phyloP scores from a whole-genome alignment of 2,113 vertebrate species.

The Calypte anna region DNA sequence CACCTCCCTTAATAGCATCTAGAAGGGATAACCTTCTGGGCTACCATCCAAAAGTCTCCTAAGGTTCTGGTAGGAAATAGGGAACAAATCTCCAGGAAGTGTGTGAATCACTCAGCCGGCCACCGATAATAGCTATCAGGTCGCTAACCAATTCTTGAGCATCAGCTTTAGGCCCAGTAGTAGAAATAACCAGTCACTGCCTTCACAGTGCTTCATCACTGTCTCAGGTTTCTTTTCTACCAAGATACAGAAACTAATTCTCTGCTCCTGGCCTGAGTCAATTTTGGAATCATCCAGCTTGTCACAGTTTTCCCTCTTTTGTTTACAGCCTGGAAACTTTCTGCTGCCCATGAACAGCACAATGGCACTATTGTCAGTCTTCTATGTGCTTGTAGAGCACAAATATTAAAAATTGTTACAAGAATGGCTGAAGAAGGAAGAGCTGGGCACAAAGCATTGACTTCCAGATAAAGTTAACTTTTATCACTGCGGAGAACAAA shows the following conservation, averaged over 20 bases:
- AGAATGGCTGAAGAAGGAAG: neutral
- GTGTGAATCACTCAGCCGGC: neutral
- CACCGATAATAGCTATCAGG: accelerated
- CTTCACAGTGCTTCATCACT: accelerated
- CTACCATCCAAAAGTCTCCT: neutral
- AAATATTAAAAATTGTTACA: neutral
- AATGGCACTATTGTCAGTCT: neutral
- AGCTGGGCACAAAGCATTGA: neutral
- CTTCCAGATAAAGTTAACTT: neutral
- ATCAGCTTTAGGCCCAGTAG: neutral
- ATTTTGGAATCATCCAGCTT: neutral
- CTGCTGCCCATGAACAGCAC: neutral
- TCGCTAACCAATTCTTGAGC: neutral
- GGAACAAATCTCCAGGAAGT: neutral
- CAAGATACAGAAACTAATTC: neutral
- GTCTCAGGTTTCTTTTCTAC: neutral
- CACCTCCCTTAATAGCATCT: neutral
- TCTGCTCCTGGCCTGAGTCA: neutral
- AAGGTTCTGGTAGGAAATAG: neutral
- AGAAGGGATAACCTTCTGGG: neutral
- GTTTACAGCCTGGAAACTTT: neutral
- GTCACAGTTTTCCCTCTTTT: neutral
- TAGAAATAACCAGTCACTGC: neutral
- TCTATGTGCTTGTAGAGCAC: neutral
- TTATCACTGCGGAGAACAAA: neutral